Percentiles rank a stretch among this genome's conserved stretches.
phyloP scores from a whole-genome alignment of 2,888 invertebrate species.

The Cetonia aurata region DNA sequence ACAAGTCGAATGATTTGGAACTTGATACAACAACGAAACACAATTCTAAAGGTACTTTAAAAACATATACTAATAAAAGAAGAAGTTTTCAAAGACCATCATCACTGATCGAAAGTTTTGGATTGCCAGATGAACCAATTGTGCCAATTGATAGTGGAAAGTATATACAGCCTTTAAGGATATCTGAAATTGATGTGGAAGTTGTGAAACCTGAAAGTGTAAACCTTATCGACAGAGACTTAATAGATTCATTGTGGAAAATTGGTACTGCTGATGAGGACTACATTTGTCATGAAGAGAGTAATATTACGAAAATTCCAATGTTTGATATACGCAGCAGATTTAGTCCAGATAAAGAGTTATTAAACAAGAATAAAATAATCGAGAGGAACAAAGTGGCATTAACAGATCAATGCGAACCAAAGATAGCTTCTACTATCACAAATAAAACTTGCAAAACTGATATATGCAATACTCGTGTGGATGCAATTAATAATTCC shows the following conservation, averaged over 20 bases:
- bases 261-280: constrained; percentile 16
- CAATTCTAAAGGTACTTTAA: constrained; percentile 51
- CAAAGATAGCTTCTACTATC: not conserved
- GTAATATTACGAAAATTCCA: not conserved
- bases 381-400: not conserved
- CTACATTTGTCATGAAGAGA: constrained; percentile 9
- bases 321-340: constrained; percentile 29
- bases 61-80: constrained; percentile 59
- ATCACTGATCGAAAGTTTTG: constrained; percentile 58
- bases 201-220: constrained; percentile 47
- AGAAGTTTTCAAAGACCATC: constrained; percentile 51
- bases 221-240: constrained; percentile 48
- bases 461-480: constrained; percentile 62
- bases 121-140: constrained; percentile 59
- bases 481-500: constrained; percentile 56
- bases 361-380: constrained; percentile 1
- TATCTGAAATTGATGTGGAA: constrained; percentile 51
- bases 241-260: constrained; percentile 49
- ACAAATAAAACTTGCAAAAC: constrained; percentile 1
- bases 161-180: constrained; percentile 34
- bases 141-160: constrained; percentile 51
- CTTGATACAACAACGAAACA: constrained; percentile 43
- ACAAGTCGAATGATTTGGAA: constrained; percentile 47
- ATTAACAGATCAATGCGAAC: not conserved
- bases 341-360: constrained; percentile 17